These are phyloP conservation scores for Myotis pilosus DNA, from an alignment of 2,797 vertebrate species.

Conservation along the genomic window DNA sequence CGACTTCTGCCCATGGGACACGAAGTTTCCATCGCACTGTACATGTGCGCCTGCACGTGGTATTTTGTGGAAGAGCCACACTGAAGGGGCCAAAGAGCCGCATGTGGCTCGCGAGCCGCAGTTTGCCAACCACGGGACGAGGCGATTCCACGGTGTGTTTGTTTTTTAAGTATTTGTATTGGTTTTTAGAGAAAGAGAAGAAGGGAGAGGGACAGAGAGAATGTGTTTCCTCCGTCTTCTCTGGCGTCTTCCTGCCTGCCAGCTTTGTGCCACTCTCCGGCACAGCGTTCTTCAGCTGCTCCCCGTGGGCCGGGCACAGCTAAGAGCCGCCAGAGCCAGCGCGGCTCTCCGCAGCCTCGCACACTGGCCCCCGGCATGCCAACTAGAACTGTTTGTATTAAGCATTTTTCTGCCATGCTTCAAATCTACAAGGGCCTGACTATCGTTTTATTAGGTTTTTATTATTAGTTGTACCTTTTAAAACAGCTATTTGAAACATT, in stretches of 20 bases:
- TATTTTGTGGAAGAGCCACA: too few relatives aligned
- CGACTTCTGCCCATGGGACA: too few relatives aligned
- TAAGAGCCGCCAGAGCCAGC: constrained; percentile 61
- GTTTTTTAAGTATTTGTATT: too few relatives aligned
- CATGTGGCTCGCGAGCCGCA: too few relatives aligned
- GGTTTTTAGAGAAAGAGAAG: too few relatives aligned
- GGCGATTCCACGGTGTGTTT: too few relatives aligned
- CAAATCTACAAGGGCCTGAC: constrained; percentile 47
- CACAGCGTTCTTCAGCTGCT: constrained; percentile 47
- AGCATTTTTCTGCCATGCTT: constrained; percentile 54
- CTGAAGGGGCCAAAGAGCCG: too few relatives aligned
- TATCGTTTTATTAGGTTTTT: constrained; percentile 72
- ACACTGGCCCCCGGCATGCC: constrained; percentile 25
- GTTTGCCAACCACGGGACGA: too few relatives aligned
- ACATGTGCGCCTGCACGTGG: too few relatives aligned
- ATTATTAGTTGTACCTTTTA: constrained; percentile 65
- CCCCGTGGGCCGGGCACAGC: constrained; percentile 5
- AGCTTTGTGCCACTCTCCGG: constrained; percentile 10
- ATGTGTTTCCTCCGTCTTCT: background rate
- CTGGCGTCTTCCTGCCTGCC: background rate
- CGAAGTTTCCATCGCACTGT: too few relatives aligned
- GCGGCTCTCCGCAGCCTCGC: constrained; percentile 14
- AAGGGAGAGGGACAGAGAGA: too few relatives aligned
- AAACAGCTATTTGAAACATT: constrained; percentile 59
- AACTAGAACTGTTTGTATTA: constrained; percentile 56